phyloP scores from a whole-genome alignment of 1,140 invertebrate species.

The Drosophila kikkawai region DNA sequence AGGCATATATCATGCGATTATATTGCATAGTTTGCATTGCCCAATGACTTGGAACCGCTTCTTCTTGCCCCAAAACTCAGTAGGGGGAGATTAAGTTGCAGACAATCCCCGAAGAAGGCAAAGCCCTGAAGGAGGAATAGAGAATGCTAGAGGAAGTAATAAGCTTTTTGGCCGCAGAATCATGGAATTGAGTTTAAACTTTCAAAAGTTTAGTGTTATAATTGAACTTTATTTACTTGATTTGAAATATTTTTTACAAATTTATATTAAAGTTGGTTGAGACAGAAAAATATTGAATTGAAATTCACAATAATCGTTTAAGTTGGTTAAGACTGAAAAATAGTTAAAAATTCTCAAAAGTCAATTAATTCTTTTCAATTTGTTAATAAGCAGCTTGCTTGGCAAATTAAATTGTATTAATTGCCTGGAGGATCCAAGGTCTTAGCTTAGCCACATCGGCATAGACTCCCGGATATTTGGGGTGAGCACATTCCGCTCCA shows the following conservation, averaged over 20 bases:
- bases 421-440: slow-evolving; percentile 71
- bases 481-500: slow-evolving; percentile 84
- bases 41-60: slow-evolving; percentile 71
- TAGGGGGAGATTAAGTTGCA: slow-evolving; percentile 51
- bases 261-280: neutral
- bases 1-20: slow-evolving; percentile 83
- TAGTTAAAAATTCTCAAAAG: neutral
- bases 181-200: too few species aligned
- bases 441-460: slow-evolving; percentile 84
- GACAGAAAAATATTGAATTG: neutral
- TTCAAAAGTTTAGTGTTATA: neutral
- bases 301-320: neutral
- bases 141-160: neutral
- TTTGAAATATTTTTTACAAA: too few species aligned
- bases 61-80: slow-evolving; percentile 22
- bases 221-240: neutral
- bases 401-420: neutral
- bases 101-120: slow-evolving; percentile 3
- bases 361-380: too few species aligned
- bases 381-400: neutral
- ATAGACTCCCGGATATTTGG: slow-evolving; percentile 86
- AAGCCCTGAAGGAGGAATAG: neutral
- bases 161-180: slow-evolving; percentile 4
- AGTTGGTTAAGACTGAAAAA: neutral
- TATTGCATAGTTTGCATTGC: slow-evolving; percentile 79